Evolutionary conservation across 2,888 invertebrate genomes (phyloP), one percentile per base, ranked within the genome.

Genomic region (Apamea sordens): DNA sequence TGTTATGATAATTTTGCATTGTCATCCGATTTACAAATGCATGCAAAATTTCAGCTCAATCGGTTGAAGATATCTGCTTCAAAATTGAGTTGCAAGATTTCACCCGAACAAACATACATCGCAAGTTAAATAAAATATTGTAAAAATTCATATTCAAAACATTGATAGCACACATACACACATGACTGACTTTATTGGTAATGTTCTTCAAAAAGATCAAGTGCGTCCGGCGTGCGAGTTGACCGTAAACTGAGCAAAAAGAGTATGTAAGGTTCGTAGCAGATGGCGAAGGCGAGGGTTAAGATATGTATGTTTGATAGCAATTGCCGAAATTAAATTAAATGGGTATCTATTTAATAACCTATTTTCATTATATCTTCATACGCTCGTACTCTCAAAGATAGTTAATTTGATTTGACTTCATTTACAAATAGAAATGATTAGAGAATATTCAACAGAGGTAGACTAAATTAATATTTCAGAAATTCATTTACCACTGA

Each of bases 341-440:
- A 65, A 69, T 47, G 50, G 7, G 7, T 32, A 64, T 65, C 44
- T 50, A 41, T 63, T 28, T 10, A 28, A 67, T 56, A 63, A 36
- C 6, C 10, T 10, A 68, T 47, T 80, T 79, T 65, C 2, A 75
- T 67, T 76, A 47, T 73, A 73, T 80, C 18, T 76, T 56, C 47
- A 56, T 50, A 61, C 4, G 28, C 21, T 47, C 24, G 24, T 28
- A 65, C 65, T 85, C 28, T 32, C 44, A 73, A 50, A 56, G 65
- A 68, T 50, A 82, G 63, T 47, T 73, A 76, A 85, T 85, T 44
- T 67, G 24, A 85, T 81, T 73, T 44, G 24, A 71, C 28, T 64
- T 41, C 71, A 64, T 85, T 85, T 85, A 32, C 69, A 59, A 59
- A 59, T 68, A 76, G 32, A 74, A 75, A 80, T 73, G 13, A 76